Base-by-base conservation (phyloP, 2,113 vertebrate species). In the Felis catus region DNA sequence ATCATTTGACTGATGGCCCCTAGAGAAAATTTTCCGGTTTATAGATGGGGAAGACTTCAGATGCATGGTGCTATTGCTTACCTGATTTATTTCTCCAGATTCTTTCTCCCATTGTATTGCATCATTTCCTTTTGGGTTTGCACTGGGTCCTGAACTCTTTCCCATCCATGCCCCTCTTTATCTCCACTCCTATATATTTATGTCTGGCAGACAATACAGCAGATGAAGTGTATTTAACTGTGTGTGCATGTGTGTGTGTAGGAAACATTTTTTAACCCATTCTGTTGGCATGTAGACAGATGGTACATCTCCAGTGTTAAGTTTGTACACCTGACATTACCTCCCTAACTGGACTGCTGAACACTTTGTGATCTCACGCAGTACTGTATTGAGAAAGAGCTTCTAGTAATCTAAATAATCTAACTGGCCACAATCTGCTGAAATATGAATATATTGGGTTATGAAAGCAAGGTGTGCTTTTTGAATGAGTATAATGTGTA, bases 51-150 rank as follows among this genome's bases (percentile, higher is more conserved):
- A 97, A 36, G 51, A 93, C 66, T 63, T 95, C 71, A 66, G 89
- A 51, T 73, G 53, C 61, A 18, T 78, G 84, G 23, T 81, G 65
- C n/a, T 78, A 65, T 81, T 87, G 91, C 39, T 71, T 94, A n/a
- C 58, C 85, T 89, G 74, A 94, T 94, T 80, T 94, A 80, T 90
- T 91, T 91, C 55, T 48, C n/a, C 41, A 36, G 48, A 65, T 66
- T 39, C 11, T 25, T 41, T 65, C n/a, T 65, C 58, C 58, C 19
- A 14, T 53, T 58, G 19, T 36, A 45, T 71, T 78, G 88, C 78
- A 39, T 95, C 66, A 25, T 96, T 95, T 97, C 65, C 89, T 85
- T 91, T 92, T 25, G 65, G 65, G 76, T 93, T 76, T 65, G 58
- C 89, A 19, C 6, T 15, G 36, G 45, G 39, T 87, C 45, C 39